phyloP scores from a whole-genome alignment of 2,113 vertebrate species.

The Aplodontia rufa region DNA sequence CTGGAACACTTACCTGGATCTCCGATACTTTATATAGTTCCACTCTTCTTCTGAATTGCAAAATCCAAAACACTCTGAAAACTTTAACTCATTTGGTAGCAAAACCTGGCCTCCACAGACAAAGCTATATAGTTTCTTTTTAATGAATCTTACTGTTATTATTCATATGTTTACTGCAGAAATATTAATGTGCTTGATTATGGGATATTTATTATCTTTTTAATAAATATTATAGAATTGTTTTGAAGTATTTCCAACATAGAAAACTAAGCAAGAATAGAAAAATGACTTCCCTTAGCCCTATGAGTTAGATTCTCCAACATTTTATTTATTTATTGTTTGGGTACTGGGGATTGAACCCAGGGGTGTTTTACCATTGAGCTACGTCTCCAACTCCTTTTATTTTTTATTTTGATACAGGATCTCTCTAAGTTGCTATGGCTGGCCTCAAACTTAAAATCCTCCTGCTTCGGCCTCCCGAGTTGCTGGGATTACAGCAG shows the following conservation, averaged over 20 bases:
- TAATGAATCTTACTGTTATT: neutral
- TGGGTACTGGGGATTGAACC: too few relatives aligned
- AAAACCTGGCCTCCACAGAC: neutral
- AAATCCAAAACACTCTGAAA: conserved; percentile 14
- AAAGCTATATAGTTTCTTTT: neutral
- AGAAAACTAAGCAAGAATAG: neutral
- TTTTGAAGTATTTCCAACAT: neutral
- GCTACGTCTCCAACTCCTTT: too few relatives aligned
- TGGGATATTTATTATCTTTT: neutral
- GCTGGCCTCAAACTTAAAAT: too few relatives aligned
- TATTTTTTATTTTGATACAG: too few relatives aligned
- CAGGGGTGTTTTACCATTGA: too few relatives aligned
- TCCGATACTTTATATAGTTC: neutral
- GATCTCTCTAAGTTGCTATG: too few relatives aligned
- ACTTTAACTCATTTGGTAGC: neutral
- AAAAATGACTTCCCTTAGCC: neutral
- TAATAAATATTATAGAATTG: neutral
- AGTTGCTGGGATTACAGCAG: too few relatives aligned
- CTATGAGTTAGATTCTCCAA: neutral
- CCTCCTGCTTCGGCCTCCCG: too few relatives aligned
- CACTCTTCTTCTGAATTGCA: neutral
- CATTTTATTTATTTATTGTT: neutral
- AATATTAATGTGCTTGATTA: neutral
- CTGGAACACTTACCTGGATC: neutral
- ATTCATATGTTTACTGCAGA: neutral